These are phyloP conservation scores for Rhynchophorus ferrugineus DNA, from an alignment of 1,140 invertebrate genomes.

Conservation along the genomic window DNA sequence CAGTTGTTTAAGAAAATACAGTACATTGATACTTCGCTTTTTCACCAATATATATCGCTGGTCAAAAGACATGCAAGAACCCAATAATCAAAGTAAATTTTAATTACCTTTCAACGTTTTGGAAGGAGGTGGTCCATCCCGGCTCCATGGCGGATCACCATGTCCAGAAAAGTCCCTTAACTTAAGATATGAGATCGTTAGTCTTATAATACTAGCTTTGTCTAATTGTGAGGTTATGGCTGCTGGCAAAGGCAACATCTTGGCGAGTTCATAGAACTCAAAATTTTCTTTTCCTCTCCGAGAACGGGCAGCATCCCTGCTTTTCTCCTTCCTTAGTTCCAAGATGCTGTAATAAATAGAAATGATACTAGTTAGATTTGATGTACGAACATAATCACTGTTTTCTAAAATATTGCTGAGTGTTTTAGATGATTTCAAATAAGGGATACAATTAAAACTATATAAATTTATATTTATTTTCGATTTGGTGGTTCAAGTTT, in stretches of 20 bases:
- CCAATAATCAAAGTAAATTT: slow-evolving; percentile 23
- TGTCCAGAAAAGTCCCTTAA: slow-evolving; percentile 89
- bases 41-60: too few relatives aligned
- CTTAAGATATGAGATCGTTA: slow-evolving; percentile 96
- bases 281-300: slow-evolving; percentile 95
- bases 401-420: too few relatives aligned
- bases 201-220: slow-evolving; percentile 96
- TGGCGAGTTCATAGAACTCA: slow-evolving; percentile 97
- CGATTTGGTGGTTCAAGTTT: too few relatives aligned
- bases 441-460: too few relatives aligned
- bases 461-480: too few relatives aligned
- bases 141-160: slow-evolving; percentile 90
- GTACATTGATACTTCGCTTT: too few relatives aligned
- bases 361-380: background rate
- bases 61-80: too few relatives aligned
- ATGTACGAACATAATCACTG: background rate
- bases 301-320: slow-evolving; percentile 88
- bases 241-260: slow-evolving; percentile 91
- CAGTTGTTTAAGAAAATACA: too few relatives aligned
- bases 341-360: slow-evolving; percentile 73
- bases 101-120: slow-evolving; percentile 83
- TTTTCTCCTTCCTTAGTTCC: slow-evolving; percentile 94
- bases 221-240: slow-evolving; percentile 97
- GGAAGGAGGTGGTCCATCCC: slow-evolving; percentile 63
- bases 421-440: too few relatives aligned